A percentile compares a stretch with the other conserved stretches of the same genome.
These are phyloP conservation scores for Drosophila borborema DNA, from an alignment of 2,888 invertebrate genomes.

Conservation along the genomic window DNA sequence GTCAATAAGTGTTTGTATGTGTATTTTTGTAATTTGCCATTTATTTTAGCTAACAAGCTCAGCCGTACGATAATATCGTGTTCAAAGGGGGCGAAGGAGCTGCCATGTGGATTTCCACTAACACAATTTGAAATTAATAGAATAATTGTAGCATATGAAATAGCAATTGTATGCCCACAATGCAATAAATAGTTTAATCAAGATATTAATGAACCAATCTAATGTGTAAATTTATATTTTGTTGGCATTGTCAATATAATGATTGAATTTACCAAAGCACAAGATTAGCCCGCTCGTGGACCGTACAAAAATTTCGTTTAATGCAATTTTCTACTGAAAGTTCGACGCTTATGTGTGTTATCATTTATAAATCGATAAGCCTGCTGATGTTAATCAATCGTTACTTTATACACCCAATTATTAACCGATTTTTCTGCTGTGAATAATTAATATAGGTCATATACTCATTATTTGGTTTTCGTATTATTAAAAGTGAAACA, in stretches of 20 bases:
- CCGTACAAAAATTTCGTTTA: background rate
- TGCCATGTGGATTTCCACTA: constrained; percentile 1
- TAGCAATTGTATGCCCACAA: background rate
- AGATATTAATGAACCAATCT: background rate
- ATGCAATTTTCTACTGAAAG: background rate
- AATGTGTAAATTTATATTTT: background rate
- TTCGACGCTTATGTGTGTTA: background rate
- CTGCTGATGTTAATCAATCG: constrained; percentile 2
- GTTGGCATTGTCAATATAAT: background rate
- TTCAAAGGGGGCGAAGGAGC: background rate
- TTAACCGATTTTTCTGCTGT: background rate
- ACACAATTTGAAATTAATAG: constrained; percentile 21
- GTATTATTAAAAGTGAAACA: too few species aligned
- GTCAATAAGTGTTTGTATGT: background rate
- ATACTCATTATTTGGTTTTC: background rate
- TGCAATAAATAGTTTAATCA: background rate
- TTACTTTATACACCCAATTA: background rate
- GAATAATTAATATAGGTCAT: background rate
- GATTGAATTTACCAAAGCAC: background rate
- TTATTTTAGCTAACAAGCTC: constrained; percentile 6
- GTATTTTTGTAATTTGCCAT: background rate
- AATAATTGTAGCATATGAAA: background rate
- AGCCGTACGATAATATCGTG: background rate
- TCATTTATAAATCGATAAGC: background rate
- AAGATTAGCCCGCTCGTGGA: background rate